A percentile compares a stretch with the other conserved stretches of the same genome.
Conservation (phyloP, 1,140 invertebrate species). For the Heliconius nattereri region DNA sequence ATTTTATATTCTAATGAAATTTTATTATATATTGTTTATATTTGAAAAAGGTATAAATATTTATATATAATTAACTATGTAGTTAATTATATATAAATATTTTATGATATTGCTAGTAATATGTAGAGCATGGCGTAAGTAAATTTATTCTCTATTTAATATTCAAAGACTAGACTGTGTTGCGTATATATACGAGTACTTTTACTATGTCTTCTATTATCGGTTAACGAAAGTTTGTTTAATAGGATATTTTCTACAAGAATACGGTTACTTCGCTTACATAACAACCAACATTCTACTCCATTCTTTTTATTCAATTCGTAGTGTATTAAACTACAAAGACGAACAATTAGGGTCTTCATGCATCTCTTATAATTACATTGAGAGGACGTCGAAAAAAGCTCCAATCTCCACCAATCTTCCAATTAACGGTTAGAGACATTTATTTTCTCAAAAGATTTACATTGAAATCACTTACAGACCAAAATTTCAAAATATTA, state of each 20-base stretch:
- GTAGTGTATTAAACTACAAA: no score
- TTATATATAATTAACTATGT: no score
- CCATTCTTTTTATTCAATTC: neutral
- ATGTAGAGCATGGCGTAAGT: neutral
- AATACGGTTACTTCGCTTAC: slow-evolving; percentile 10
- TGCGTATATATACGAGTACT: slow-evolving; percentile 6
- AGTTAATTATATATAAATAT: neutral
- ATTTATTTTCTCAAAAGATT: no score
- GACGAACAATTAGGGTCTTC: neutral
- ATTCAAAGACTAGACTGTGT: slow-evolving; percentile 9
- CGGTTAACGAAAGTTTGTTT: slow-evolving; percentile 22
- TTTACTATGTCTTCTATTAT: slow-evolving; percentile 4
- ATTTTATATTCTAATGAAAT: no score
- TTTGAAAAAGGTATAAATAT: no score
- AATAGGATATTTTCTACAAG: slow-evolving; percentile 19
- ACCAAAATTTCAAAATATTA: no score
- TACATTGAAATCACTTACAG: no score
- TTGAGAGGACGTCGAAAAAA: no score
- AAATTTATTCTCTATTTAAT: neutral
- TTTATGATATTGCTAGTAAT: neutral
- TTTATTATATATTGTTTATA: no score
- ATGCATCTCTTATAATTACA: no score
- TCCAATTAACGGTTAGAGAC: no score
- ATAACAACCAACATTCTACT: neutral
- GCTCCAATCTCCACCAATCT: no score